Conservation (phyloP, 2,113 vertebrate genomes). For the Eptesicus fuscus region DNA sequence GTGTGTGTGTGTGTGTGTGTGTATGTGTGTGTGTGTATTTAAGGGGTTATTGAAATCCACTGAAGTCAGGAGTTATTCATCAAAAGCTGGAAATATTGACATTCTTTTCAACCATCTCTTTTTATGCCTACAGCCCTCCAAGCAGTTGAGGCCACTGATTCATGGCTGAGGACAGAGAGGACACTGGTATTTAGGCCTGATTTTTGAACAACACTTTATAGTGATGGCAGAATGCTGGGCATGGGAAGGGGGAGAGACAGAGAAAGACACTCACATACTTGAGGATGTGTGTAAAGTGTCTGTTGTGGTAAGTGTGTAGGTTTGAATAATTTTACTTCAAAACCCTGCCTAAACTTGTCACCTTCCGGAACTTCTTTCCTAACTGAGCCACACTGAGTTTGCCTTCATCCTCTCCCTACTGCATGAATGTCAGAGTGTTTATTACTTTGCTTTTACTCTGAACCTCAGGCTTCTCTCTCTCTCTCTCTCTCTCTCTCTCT, state of each 20-base stretch:
- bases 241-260: rapidly evolving
- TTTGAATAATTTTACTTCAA: neutral
- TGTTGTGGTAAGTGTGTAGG: neutral
- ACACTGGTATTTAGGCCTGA: neutral
- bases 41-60: neutral
- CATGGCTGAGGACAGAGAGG: neutral
- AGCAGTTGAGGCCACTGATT: neutral
- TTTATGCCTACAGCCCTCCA: neutral
- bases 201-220: neutral
- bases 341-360: neutral
- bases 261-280: neutral
- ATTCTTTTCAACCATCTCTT: neutral
- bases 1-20: neutral
- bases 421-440: neutral
- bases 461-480: neutral
- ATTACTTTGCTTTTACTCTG: neutral
- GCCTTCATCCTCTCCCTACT: no score
- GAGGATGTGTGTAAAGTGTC: neutral
- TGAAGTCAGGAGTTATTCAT: neutral
- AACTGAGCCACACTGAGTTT: neutral
- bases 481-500: no score
- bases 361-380: neutral
- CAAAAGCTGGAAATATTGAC: neutral
- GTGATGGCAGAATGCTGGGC: neutral
- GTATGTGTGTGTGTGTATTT: no score